A percentile compares a stretch with the other conserved stretches of the same genome.
These are phyloP conservation scores for Ceuthmochares aereus DNA, from an alignment of 2,113 vertebrate species.

Conservation along the genomic window DNA sequence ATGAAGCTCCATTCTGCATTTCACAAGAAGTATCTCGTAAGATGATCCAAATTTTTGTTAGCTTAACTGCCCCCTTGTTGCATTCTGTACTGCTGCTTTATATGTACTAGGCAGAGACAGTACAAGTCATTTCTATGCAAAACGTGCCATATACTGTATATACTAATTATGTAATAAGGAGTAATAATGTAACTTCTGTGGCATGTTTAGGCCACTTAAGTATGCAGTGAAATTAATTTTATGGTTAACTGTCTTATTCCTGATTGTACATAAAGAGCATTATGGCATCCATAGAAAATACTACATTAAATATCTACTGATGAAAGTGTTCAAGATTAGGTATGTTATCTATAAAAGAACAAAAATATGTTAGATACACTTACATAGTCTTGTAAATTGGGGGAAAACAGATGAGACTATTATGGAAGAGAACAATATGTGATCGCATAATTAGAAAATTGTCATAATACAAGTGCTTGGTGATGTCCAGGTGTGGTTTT, in stretches of 20 bases:
- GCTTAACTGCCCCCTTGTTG: not conserved
- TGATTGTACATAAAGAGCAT: conserved; percentile 3
- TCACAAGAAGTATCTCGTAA: not conserved
- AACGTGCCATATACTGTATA: conserved; percentile 25
- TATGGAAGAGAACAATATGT: conserved; percentile 28
- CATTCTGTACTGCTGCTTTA: not conserved
- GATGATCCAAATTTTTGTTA: not conserved
- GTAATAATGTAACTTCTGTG: conserved; percentile 46
- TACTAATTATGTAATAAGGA: conserved; percentile 58
- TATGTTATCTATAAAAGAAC: conserved; percentile 5
- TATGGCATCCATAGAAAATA: conserved; percentile 31
- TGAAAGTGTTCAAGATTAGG: conserved; percentile 1
- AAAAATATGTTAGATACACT: not conserved
- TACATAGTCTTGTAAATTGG: conserved; percentile 31
- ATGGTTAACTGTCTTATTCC: conserved; percentile 46
- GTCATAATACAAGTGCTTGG: not conserved
- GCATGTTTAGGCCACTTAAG: conserved; percentile 45
- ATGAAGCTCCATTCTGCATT: not conserved
- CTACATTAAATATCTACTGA: conserved; percentile 15
- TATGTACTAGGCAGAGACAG: not conserved
- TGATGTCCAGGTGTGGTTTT: not conserved
- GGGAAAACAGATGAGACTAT: conserved; percentile 20
- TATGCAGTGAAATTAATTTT: conserved; percentile 36
- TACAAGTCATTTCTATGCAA: conserved; percentile 49
- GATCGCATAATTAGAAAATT: conserved; percentile 29